Percentiles rank a stretch among this genome's conserved stretches.
These are phyloP conservation scores for Linepithema humile DNA, from an alignment of 1,140 invertebrate genomes.

Conservation along the genomic window DNA sequence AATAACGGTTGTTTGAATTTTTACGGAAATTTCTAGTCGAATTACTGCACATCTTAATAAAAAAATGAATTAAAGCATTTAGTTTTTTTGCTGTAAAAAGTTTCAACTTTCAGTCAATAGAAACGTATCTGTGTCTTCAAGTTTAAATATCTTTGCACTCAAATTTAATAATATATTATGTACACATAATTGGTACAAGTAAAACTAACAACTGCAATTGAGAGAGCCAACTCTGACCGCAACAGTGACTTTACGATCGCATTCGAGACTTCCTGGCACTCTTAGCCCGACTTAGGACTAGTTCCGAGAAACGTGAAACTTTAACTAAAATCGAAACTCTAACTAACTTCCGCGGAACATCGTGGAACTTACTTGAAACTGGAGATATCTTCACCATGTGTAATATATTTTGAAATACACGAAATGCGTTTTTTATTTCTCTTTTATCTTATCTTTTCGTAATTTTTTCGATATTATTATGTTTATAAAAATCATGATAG, in stretches of 20 bases:
- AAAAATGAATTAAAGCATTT: background rate
- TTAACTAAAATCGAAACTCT: slow-evolving; percentile 53
- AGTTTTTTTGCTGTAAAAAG: background rate
- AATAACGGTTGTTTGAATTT: background rate
- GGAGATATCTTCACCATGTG: background rate
- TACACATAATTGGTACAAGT: slow-evolving; percentile 11
- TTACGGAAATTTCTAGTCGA: background rate
- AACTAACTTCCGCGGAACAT: slow-evolving; percentile 17
- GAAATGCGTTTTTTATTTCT: background rate
- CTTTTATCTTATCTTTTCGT: background rate
- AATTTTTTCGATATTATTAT: background rate
- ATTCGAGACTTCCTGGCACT: slow-evolving; percentile 15
- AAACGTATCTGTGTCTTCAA: too few relatives aligned
- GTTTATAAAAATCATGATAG: background rate
- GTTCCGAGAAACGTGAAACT: slow-evolving; percentile 34
- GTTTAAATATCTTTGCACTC: background rate
- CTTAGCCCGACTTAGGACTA: slow-evolving; percentile 40
- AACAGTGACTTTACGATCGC: slow-evolving; percentile 37
- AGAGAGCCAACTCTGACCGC: slow-evolving; percentile 10
- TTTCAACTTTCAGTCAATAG: background rate
- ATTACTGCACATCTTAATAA: background rate
- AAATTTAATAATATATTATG: slow-evolving; percentile 10
- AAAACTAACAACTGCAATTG: slow-evolving; percentile 29
- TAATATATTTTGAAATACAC: slow-evolving; percentile 3
- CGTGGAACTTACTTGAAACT: slow-evolving; percentile 9